A percentile compares a stretch with the other conserved stretches of the same genome.
Conservation (phyloP, 2,113 vertebrate genomes). For the Phocoena sinus region DNA sequence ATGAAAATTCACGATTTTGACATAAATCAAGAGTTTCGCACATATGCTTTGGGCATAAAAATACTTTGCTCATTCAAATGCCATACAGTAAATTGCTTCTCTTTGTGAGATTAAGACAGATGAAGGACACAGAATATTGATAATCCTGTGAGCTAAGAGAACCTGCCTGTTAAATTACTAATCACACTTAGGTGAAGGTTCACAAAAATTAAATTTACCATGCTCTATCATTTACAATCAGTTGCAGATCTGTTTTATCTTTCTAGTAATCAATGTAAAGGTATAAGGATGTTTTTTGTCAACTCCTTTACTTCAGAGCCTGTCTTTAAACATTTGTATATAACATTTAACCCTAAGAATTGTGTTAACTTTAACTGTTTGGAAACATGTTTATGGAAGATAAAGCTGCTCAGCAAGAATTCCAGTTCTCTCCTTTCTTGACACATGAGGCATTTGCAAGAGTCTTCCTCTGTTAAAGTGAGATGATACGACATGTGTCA, state of each 20-base stretch:
- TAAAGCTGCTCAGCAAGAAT: neutral
- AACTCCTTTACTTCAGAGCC: neutral
- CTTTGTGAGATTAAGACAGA: neutral
- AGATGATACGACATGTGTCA: too few species aligned
- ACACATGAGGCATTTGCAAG: neutral
- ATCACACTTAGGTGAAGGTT: neutral
- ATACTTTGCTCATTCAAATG: neutral
- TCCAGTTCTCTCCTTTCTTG: neutral
- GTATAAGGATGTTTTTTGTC: neutral
- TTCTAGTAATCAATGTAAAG: neutral
- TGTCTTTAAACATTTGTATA: neutral
- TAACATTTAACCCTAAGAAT: neutral
- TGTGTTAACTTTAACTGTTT: neutral
- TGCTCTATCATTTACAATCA: neutral
- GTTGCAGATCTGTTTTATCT: neutral
- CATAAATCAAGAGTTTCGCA: neutral
- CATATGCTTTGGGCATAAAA: neutral
- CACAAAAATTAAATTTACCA: neutral
- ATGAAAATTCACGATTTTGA: neutral
- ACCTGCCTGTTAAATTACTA: neutral
- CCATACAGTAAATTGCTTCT: neutral
- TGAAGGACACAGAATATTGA: neutral
- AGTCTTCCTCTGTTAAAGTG: neutral
- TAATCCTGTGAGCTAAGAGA: neutral
- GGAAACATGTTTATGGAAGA: neutral